These are phyloP conservation scores for Mesocricetus auratus DNA, from an alignment of 2,113 vertebrate species.

Conservation along the genomic window DNA sequence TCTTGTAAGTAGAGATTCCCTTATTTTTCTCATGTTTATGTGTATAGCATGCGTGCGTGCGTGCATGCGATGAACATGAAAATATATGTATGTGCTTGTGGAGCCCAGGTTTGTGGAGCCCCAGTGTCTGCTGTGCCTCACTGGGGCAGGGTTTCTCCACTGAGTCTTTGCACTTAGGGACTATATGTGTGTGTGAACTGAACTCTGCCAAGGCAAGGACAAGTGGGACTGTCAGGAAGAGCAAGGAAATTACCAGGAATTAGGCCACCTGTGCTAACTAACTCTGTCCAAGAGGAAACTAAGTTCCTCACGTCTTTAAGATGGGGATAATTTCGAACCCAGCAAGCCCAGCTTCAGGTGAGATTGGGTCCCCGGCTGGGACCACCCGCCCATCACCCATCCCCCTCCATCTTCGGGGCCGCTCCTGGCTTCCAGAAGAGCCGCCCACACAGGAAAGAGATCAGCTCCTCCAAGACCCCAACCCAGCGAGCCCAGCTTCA, in stretches of 20 bases:
- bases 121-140: background rate
- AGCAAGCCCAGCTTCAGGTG: too few species aligned
- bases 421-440: too few species aligned
- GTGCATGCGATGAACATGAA: background rate
- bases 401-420: too few species aligned
- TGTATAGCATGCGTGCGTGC: background rate
- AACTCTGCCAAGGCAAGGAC: background rate
- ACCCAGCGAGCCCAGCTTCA: too few species aligned
- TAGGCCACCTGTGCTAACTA: background rate
- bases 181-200: too few species aligned
- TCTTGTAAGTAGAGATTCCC: background rate
- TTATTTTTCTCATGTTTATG: background rate
- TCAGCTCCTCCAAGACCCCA: too few species aligned
- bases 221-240: background rate
- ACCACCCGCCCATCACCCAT: too few species aligned
- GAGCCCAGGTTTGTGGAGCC: background rate
- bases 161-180: too few species aligned
- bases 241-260: background rate
- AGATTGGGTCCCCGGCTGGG: too few species aligned
- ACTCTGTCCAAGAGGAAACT: background rate
- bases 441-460: too few species aligned
- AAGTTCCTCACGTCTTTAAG: background rate
- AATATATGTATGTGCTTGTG: background rate
- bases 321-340: background rate
- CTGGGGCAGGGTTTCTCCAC: background rate